Evolutionary conservation across 2,113 vertebrate genomes (phyloP).

Genomic region (Symphodus melops): DNA sequence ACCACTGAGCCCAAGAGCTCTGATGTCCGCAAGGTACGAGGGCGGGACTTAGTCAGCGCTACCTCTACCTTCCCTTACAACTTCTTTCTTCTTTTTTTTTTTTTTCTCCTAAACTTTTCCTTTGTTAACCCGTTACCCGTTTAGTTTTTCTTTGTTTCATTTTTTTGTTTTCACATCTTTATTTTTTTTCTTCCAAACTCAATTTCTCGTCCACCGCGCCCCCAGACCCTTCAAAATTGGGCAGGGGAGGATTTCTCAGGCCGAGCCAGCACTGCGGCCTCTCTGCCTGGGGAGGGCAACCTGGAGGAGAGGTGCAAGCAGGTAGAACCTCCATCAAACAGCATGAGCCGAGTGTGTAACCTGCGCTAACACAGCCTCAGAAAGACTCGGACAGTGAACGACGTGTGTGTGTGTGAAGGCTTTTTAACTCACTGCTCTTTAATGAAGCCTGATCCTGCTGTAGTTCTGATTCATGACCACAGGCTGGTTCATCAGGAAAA

Average conservation of each 20-base stretch:
- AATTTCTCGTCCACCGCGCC: slow-evolving; percentile 49
- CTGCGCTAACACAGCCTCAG: slow-evolving; percentile 8
- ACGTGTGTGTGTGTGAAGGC: neutral
- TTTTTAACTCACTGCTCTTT: slow-evolving; percentile 19
- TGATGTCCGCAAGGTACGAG: slow-evolving; percentile 95
- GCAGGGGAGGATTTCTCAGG: slow-evolving; percentile 88
- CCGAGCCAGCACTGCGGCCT: slow-evolving; percentile 86
- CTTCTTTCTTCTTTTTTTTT: neutral
- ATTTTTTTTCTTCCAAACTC: slow-evolving; percentile 1
- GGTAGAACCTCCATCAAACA: slow-evolving; percentile 81
- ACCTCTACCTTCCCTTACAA: neutral
- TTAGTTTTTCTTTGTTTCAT: neutral
- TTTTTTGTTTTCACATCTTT: slow-evolving; percentile 7
- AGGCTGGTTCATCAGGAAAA: too few species aligned
- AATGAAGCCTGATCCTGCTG: neutral
- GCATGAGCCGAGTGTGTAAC: slow-evolving; percentile 32
- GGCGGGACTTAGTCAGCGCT: neutral
- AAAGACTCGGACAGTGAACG: neutral
- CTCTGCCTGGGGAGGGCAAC: slow-evolving; percentile 91
- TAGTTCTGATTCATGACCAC: neutral
- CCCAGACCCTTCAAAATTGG: slow-evolving; percentile 89
- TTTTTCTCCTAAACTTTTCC: neutral
- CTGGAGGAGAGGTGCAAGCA: slow-evolving; percentile 96
- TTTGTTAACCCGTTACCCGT: slow-evolving; percentile 1
- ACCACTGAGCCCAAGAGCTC: slow-evolving; percentile 99